Conservation (phyloP, 2,888 invertebrate genomes). For the Dicycla oo region DNA sequence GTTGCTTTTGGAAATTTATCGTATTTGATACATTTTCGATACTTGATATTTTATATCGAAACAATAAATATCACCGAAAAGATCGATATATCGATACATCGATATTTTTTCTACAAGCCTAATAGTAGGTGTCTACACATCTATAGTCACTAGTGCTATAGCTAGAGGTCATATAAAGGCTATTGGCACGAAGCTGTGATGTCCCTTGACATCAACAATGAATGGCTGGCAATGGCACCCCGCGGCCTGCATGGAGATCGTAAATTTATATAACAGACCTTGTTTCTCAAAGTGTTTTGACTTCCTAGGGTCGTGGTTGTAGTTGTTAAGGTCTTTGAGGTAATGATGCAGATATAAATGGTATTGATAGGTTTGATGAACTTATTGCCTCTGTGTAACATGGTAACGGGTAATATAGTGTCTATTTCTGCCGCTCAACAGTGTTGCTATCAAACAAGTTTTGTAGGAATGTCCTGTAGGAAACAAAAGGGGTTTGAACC, state of each 20-base stretch:
- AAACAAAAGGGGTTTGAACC: too few species aligned
- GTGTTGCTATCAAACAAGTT: background rate
- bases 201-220: constrained; percentile 46
- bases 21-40: too few species aligned
- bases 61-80: too few species aligned
- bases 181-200: constrained; percentile 52
- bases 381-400: background rate
- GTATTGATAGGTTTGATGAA: background rate
- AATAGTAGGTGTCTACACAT: background rate
- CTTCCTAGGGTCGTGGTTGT: background rate
- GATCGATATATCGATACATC: too few species aligned
- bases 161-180: constrained; percentile 28
- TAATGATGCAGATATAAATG: constrained; percentile 20
- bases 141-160: background rate
- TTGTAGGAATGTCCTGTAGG: background rate
- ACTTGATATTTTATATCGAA: too few species aligned
- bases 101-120: too few species aligned
- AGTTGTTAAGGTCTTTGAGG: background rate
- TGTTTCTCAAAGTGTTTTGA: constrained; percentile 50
- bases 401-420: background rate
- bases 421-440: background rate
- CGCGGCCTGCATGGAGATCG: constrained; percentile 20
- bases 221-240: constrained; percentile 48
- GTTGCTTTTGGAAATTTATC: too few species aligned
- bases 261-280: constrained; percentile 49